Percentiles rank a stretch among this genome's conserved stretches.
Conservation (phyloP, 2,888 invertebrate species). For the Plutella xylostella region DNA sequence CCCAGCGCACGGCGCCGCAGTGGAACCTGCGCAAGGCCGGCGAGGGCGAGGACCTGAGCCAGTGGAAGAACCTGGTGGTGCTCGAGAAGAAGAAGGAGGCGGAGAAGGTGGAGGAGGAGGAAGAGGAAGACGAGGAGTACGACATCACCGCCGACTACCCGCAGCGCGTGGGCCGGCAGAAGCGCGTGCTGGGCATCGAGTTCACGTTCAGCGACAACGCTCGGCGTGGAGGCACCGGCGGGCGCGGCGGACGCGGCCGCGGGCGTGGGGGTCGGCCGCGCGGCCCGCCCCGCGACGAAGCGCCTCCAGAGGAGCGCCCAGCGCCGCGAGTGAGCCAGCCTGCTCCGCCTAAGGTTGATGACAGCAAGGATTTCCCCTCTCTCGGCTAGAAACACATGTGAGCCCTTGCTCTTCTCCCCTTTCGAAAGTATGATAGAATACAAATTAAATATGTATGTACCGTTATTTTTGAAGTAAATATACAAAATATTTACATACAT, state of each 20-base stretch:
- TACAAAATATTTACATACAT: conserved; percentile 68
- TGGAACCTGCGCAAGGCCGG: conserved; percentile 94
- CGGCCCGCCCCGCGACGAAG: conserved; percentile 41
- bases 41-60: conserved; percentile 90
- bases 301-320: conserved; percentile 46
- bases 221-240: conserved; percentile 77
- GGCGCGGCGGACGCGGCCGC: conserved; percentile 65
- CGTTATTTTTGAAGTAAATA: conserved; percentile 71
- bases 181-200: conserved; percentile 87
- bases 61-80: conserved; percentile 93
- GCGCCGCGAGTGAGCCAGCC: conserved; percentile 35
- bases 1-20: conserved; percentile 83
- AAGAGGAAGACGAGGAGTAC: conserved; percentile 78
- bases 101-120: conserved; percentile 68
- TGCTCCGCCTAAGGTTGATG: conserved; percentile 89
- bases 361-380: conserved; percentile 95
- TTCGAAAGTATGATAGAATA: conserved; percentile 57
- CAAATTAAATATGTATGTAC: conserved; percentile 68
- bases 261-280: conserved; percentile 30
- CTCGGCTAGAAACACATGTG: conserved; percentile 77
- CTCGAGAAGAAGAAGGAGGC: conserved; percentile 82
- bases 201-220: conserved; percentile 87
- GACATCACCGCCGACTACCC: conserved; percentile 84
- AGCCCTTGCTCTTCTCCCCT: conserved; percentile 55
- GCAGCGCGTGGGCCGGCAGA: conserved; percentile 88